Evolutionary conservation across 2,113 vertebrate species (phyloP).

Genomic region (Hypanus sabinus): DNA sequence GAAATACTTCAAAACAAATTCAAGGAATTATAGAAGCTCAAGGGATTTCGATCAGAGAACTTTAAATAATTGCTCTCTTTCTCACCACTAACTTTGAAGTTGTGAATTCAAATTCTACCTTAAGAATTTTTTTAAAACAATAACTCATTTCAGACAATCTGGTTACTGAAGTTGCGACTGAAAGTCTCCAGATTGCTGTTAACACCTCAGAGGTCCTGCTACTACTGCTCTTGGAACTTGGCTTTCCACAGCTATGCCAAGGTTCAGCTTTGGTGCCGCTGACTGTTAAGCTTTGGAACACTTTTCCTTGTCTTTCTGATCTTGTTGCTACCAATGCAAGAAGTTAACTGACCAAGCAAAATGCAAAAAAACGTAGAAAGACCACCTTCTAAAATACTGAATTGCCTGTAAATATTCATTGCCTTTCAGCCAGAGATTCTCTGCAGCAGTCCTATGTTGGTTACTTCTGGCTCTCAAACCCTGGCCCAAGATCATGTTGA

Average conservation of each 20-base stretch:
- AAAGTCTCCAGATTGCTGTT: not conserved
- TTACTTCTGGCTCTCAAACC: constrained; percentile 33
- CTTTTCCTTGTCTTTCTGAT: not conserved
- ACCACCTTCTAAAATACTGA: not conserved
- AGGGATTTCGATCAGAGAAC: too few relatives aligned
- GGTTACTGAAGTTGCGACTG: not conserved
- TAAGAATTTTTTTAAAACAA: not conserved
- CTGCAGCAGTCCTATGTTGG: constrained; percentile 53
- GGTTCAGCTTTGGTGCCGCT: not conserved
- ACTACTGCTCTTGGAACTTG: not conserved
- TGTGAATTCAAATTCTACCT: not conserved
- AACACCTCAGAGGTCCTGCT: not conserved
- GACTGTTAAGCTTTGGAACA: not conserved
- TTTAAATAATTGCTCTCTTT: too few relatives aligned
- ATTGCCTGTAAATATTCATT: constrained; percentile 36
- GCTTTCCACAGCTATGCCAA: not conserved
- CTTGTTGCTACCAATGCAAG: not conserved
- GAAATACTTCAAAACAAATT: not conserved
- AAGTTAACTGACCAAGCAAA: not conserved
- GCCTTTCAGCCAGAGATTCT: constrained; percentile 45
- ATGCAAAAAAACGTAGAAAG: not conserved
- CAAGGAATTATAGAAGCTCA: not conserved
- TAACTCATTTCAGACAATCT: not conserved
- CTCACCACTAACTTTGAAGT: not conserved
- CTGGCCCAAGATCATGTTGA: not conserved